Evolutionary conservation across 2,888 invertebrate genomes (phyloP), one percentile per base, ranked within the genome.

Genomic region (Pollenia griseotomentosa): DNA sequence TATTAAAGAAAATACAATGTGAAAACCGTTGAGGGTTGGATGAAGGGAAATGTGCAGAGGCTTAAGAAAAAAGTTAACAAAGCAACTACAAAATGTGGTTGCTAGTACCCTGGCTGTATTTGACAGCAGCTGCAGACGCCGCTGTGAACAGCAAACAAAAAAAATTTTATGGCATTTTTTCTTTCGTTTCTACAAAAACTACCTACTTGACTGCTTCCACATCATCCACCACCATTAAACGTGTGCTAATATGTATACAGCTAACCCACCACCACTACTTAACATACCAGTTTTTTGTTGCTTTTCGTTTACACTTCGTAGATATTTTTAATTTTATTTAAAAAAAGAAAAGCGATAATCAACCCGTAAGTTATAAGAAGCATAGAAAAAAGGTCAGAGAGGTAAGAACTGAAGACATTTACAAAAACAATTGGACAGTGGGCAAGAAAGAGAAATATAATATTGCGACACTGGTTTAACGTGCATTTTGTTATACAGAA

Each of bases 141-240:
- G 51, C 63, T 78, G 61, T 53, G 19, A 80, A 71, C 70, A 55
- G 23, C 63, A 68, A 81, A 74, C 63, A 70, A 85, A 59, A 83
- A 73, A 48, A 79, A 55, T 70, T 86, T 83, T 83, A 81, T 83
- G 77, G 71, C 61, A 81, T 87, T 84, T 86, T 83, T 83, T 87
- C 80, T 84, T 87, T 87, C 83, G 71, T 77, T 87, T 87, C 23
- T 73, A 87, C 86, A 87, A 87, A 83, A 87, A 77, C 83, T 83
- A 87, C 68, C 83, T 81, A 87, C 77, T 78, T 79, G 73, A 68
- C 82, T 78, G 61, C 68, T 73, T 82, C 61, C 66, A 73, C 78
- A 66, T 51, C 48, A 48, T 70, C 82, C 63, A 68, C 80, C 83
- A 83, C 77, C 68, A 59, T 12, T 33, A 42, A 11, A 14, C 42